Conservation (phyloP, 2,888 invertebrate genomes). For the Ormia ochracea region DNA sequence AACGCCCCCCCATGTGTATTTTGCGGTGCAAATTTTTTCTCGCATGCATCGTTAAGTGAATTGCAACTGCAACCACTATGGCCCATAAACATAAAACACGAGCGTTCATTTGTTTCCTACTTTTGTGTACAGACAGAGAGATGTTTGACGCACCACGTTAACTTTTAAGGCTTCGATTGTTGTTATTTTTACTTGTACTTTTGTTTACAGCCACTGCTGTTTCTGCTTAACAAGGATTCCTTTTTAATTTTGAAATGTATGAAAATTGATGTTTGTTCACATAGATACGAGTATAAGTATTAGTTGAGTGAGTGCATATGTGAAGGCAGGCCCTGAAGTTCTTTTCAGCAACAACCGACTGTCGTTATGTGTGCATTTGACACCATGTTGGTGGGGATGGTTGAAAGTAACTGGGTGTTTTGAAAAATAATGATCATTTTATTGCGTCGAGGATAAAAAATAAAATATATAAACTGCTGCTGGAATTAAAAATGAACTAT, state of each 20-base stretch:
- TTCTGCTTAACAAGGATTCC: neutral
- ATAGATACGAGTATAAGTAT: neutral
- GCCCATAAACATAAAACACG: neutral
- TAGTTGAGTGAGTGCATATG: neutral
- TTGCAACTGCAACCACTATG: slow-evolving; percentile 3
- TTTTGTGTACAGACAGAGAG: neutral
- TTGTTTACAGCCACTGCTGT: neutral
- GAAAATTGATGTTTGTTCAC: slow-evolving; percentile 23
- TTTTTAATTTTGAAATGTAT: slow-evolving; percentile 25
- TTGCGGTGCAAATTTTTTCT: slow-evolving; percentile 13
- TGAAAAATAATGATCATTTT: slow-evolving; percentile 43
- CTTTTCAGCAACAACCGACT: neutral
- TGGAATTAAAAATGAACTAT: neutral
- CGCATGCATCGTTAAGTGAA: slow-evolving; percentile 28
- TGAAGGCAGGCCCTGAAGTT: neutral
- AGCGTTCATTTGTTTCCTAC: neutral
- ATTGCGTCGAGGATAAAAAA: slow-evolving; percentile 26
- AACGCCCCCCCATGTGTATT: slow-evolving; percentile 24
- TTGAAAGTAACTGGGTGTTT: neutral
- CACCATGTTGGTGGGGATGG: neutral
- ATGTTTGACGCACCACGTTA: neutral
- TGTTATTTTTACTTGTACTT: neutral
- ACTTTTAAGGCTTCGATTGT: neutral
- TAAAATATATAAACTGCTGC: neutral
- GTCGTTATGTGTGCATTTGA: neutral